A percentile compares a stretch with the other conserved stretches of the same genome.
phyloP scores from a whole-genome alignment of 2,797 vertebrate species.

The Propithecus perrieri region DNA sequence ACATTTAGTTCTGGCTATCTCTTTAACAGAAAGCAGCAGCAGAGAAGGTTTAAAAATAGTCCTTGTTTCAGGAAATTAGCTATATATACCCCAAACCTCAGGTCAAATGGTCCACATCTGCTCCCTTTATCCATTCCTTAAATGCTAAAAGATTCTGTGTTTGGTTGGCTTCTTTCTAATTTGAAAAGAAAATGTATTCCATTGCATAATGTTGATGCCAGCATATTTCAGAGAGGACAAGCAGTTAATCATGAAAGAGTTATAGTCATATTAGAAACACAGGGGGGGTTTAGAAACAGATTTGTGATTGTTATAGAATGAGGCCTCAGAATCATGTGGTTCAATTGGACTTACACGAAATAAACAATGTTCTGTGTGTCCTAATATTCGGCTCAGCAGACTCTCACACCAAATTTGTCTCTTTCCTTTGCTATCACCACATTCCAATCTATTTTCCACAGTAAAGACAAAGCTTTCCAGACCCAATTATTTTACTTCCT shows the following conservation, averaged over 20 bases:
- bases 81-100: not conserved
- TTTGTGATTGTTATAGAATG: not conserved
- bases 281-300: not conserved
- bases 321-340: not conserved
- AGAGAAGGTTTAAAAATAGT: not conserved
- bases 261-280: not conserved
- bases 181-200: not conserved
- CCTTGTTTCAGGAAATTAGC: not conserved
- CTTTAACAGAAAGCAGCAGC: not conserved
- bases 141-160: not conserved
- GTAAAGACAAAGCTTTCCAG: not conserved
- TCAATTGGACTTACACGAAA: not conserved
- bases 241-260: not conserved
- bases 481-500: not conserved
- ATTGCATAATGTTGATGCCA: not conserved
- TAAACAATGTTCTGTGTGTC: not conserved
- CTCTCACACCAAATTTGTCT: not conserved
- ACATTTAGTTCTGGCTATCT: not conserved
- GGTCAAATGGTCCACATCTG: not conserved
- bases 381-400: not conserved
- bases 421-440: not conserved
- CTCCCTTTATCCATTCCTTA: not conserved
- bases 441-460: not conserved
- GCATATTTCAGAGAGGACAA: not conserved
- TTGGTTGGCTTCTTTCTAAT: not conserved